These are phyloP conservation scores for Nettapus auritus DNA, from an alignment of 2,113 vertebrate genomes.

Conservation along the genomic window DNA sequence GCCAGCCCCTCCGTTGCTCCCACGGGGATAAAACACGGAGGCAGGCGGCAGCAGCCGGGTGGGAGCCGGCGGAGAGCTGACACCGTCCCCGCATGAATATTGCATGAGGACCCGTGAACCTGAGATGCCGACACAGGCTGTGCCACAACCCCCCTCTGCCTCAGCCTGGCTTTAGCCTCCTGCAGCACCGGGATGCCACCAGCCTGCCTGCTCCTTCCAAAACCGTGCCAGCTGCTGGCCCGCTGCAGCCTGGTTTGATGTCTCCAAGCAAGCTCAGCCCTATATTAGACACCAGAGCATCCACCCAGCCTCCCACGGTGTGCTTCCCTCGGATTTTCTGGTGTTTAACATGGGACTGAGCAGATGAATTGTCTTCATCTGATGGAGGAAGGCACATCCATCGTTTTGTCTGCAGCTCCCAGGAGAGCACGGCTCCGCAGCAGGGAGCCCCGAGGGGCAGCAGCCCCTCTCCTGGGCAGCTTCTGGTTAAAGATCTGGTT, in stretches of 20 bases:
- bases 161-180: neutral
- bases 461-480: neutral
- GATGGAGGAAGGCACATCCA: neutral
- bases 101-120: conserved; percentile 82
- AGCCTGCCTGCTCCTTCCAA: neutral
- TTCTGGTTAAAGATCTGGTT: neutral
- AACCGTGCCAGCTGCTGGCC: neutral
- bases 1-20: neutral
- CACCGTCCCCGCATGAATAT: conserved; percentile 81
- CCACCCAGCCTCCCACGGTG: rapidly evolving
- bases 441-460: neutral
- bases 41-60: conserved; percentile 44
- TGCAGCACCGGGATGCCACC: rapidly evolving
- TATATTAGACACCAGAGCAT: rapidly evolving
- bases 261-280: rapidly evolving
- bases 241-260: rapidly evolving
- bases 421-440: neutral
- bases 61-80: conserved; percentile 78
- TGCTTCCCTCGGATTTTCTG: neutral
- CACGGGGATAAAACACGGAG: neutral
- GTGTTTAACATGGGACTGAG: rapidly evolving
- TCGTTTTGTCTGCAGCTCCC: neutral
- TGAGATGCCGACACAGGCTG: conserved; percentile 72
- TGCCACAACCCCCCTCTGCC: neutral
- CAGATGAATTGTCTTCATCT: rapidly evolving